phyloP scores from a whole-genome alignment of 2,888 invertebrate genomes.

The Parapristionchus giblindavisi region DNA sequence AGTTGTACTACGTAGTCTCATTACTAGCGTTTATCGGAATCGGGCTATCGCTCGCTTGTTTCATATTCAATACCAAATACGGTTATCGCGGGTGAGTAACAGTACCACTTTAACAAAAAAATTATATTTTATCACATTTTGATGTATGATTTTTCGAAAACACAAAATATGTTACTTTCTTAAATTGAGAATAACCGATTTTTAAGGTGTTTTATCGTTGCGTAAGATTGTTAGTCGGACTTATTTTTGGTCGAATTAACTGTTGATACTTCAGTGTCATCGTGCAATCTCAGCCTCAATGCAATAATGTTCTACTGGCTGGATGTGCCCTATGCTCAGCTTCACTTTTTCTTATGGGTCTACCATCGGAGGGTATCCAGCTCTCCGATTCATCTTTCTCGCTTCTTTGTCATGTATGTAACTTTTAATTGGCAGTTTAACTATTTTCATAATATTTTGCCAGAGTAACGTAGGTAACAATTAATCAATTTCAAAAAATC shows the following conservation, averaged over 20 bases:
- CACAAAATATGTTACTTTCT: not conserved
- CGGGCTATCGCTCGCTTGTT: constrained; percentile 82
- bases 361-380: constrained; percentile 71
- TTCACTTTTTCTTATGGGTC: constrained; percentile 85
- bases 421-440: not conserved
- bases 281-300: constrained; percentile 93
- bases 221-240: not conserved
- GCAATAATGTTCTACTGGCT: constrained; percentile 93
- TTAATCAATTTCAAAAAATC: too few species aligned
- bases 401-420: constrained; percentile 81
- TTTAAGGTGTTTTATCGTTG: not conserved
- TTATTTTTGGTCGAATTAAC: not conserved
- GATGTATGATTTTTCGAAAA: not conserved
- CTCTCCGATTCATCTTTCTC: constrained; percentile 77
- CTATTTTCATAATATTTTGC: too few species aligned
- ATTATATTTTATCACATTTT: not conserved
- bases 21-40: constrained; percentile 89
- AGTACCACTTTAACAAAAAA: not conserved
- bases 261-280: constrained; percentile 80
- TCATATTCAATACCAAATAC: constrained; percentile 91
- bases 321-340: constrained; percentile 91
- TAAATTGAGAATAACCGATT: not conserved
- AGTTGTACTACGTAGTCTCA: constrained; percentile 92
- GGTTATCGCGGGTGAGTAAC: constrained; percentile 84
- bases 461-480: too few species aligned